Base-by-base conservation (phyloP, 2,797 vertebrate genomes). In the Decapterus maruadsi region DNA sequence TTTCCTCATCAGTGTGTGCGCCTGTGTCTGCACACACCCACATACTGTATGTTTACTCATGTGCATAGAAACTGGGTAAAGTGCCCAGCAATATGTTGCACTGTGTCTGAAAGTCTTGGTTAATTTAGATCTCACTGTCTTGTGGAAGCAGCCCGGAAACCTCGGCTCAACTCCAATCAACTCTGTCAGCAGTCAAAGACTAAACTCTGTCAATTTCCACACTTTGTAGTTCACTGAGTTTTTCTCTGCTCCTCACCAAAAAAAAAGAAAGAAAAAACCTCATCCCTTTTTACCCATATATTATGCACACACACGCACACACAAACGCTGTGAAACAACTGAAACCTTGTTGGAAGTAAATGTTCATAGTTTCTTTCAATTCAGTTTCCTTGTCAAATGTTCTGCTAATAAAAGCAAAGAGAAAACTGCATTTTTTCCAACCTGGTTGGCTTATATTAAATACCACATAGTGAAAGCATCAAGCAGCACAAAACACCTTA, bases 151-250 rank as follows among this genome's bases (percentile, higher is more conserved):
- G 80, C 71, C 81, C 57, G 68, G 63, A 86, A 91, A 75, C 63
- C 75, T 78, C 62, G 31, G 74, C 78, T 78, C 43, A 6, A 77
- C 67, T 86, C 79, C 82, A 85, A 83, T 88, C 81, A 81, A 72
- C 80, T 87, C 82, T 70, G 78, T 87, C 85, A 78, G 83, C 87
- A 78, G 81, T 79, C 88, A 83, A 89, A 86, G 56, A 89, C 76
- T 82, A 82, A 87, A 88, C 79, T 78, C 78, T 83, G 83, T 86
- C 82, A 78, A 72, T 90, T 87, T 80, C 76, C 75, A 86, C 80
- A 79, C 84, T 90, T 78, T 87, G 74, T 84, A 77, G 74, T 85
- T 85, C 73, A 62, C 80, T 42, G 76, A 82, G 73, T 68, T 65
- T 79, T 86, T 81, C 78, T 83, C 66, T 68, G 69, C 80, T 62